A percentile compares a stretch with the other conserved stretches of the same genome.
Evolutionary conservation across 2,888 invertebrate genomes (phyloP).

Genomic region (Pristionchus entomophagus): DNA sequence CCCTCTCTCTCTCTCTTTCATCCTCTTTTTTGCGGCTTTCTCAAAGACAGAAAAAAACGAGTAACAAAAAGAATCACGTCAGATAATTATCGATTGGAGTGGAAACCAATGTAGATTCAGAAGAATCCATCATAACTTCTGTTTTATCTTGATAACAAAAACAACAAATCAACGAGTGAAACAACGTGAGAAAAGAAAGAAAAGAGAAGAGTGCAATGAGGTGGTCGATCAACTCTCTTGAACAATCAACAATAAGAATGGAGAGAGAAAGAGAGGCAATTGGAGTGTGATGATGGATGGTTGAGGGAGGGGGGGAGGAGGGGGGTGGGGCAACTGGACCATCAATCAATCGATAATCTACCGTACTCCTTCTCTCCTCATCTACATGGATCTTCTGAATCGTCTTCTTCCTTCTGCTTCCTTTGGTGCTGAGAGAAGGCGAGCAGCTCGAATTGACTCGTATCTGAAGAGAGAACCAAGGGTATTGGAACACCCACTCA

Average conservation of each 20-base stretch:
- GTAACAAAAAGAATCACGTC: background rate
- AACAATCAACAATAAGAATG: conserved; percentile 1
- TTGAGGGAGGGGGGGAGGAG: background rate
- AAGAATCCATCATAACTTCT: background rate
- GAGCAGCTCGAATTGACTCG: conserved; percentile 17
- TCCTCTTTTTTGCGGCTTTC: background rate
- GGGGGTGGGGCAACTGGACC: too few relatives aligned
- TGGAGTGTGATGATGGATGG: background rate
- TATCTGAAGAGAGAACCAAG: background rate
- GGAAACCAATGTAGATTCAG: background rate
- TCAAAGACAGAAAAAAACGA: background rate
- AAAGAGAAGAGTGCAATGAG: background rate
- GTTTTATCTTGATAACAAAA: background rate
- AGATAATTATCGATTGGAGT: background rate
- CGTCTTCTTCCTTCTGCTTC: background rate
- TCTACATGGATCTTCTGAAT: conserved; percentile 12
- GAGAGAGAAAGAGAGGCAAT: background rate
- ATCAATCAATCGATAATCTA: conserved; percentile 23
- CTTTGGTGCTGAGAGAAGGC: conserved; percentile 13
- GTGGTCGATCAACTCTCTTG: background rate
- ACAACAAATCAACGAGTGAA: background rate
- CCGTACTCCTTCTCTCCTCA: background rate
- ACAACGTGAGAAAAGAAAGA: background rate
- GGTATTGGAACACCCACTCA: background rate
- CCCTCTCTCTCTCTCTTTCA: background rate